Evolutionary conservation across 2,797 vertebrate genomes (phyloP).

Genomic region (Orientallactaga sibirica): DNA sequence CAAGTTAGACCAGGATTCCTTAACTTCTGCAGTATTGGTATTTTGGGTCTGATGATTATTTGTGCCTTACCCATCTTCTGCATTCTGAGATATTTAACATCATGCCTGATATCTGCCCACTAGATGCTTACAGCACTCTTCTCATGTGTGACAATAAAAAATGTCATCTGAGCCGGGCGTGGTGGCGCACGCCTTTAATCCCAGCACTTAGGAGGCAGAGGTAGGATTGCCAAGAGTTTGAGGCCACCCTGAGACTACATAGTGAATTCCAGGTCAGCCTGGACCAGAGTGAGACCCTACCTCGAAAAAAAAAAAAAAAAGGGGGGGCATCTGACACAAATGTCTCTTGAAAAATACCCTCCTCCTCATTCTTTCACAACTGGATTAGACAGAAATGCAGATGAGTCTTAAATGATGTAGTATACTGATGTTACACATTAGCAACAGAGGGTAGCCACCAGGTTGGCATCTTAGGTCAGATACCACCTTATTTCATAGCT

Average conservation of each 20-base stretch:
- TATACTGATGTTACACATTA: neutral
- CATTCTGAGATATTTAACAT: neutral
- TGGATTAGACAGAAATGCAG: neutral
- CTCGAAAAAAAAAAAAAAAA: too few species aligned
- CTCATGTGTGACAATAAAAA: neutral
- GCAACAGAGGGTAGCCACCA: neutral
- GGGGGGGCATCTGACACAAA: neutral
- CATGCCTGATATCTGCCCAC: neutral
- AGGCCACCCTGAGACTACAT: too few species aligned
- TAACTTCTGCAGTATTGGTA: neutral
- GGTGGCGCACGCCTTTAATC: too few species aligned
- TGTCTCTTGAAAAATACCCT: neutral
- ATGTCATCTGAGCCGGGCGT: neutral
- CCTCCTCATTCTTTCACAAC: neutral
- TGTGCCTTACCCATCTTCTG: neutral
- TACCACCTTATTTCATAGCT: neutral
- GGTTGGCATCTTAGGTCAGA: neutral
- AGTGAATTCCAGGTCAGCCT: too few species aligned
- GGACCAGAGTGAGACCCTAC: too few species aligned
- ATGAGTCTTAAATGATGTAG: neutral
- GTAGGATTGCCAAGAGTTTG: too few species aligned
- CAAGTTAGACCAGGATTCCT: neutral
- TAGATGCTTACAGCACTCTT: neutral
- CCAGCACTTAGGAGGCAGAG: too few species aligned
- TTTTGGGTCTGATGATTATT: conserved; percentile 8